Evolutionary conservation across 2,888 invertebrate species (phyloP), one percentile per base, ranked within the genome.

Genomic region (Macrosiphum euphorbiae): DNA sequence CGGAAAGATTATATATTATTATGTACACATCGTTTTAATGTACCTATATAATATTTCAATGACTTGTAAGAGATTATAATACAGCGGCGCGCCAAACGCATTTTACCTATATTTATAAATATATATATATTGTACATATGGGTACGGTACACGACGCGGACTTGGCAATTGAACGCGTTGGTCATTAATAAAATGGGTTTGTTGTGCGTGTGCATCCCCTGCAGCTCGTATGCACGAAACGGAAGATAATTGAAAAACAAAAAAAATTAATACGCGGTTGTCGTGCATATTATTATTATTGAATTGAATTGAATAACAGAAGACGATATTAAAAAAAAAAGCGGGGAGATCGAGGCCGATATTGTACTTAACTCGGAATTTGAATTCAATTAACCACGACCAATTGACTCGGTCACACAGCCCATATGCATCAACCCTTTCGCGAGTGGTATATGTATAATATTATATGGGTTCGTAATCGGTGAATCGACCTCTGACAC

Each of bases 361-460:
- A 78, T 92, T 78, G 52, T 94, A 94, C 94, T 94, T 94, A 90
- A 94, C 94, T 94, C 90, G 50, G 50, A 94, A 93, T 93, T 93
- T 86, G 94, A 90, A 90, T 94, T 94, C 94, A 94, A 94, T 94
- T 94, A 94, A 94, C 94, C 94, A 44, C 94, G 41, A 44, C 90
- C 94, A 94, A 94, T 94, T 94, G 94, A 94, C 94, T 94, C 90
- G 86, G 94, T 94, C 94, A 94, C 94, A 94, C 94, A 90, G 90
- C 94, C 94, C 94, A 94, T 94, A 94, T 94, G 47, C 84, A 58
- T n/a, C 94, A 94, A 94, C 94, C 94, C 94, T 94, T 94, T 94
- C 94, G 88, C 94, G 78, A 28, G 41, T 58, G 44, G 88, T 41
- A 3, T 44, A 50, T 55, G 44, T 58, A 44, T 44, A 86, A 47